Base-by-base conservation (phyloP, 2,797 vertebrate genomes). In the Hydrocynus forskahlii region DNA sequence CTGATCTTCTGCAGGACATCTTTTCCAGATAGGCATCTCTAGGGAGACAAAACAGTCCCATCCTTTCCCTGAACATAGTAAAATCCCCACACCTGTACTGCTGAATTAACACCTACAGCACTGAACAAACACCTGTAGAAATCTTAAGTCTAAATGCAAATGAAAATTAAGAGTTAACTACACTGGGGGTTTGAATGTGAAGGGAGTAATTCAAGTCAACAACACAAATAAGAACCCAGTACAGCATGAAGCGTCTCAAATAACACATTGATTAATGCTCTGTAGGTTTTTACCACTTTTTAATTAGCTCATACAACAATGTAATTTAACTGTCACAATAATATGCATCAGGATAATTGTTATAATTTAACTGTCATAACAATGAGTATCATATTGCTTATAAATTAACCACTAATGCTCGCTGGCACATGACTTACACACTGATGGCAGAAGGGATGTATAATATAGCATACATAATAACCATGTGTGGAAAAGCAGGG, bases 31-130 rank as follows among this genome's bases (percentile, higher is more conserved):
- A 90, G 81, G 84, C 86, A 91, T 92, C 91, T 75, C 73, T 54
- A 81, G 79, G 87, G 84, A 91, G 89, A 91, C 91, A 90, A 87
- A 92, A 93, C 92, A 93, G 88, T 23, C 64, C 12, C 71, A 17
- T 69, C 64, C 16, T 3, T 67, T 35, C 68, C 72, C 72, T 68
- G 70, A 10, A 64, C 50, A 12, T 29, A 75, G 23, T 19, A 60
- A n/a, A 67, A 43, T 67, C 10, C 19, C 38, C 64, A 67, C 64
- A 67, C 64, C 38, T 67, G 64, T 45, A 21, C 17, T 43, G 64
- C 0, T 21, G 12, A 67, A 43, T 45, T 43, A 19, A 43, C 40
- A 67, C 19, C 60, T 16, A 38, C 13, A 40, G 16, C 2, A 66
- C 7, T 19, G 17, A 40, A 66, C 10, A 1, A 8, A 66, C 63